Conservation (phyloP, 2,113 vertebrate genomes). For the Sisor rabdophorus region DNA sequence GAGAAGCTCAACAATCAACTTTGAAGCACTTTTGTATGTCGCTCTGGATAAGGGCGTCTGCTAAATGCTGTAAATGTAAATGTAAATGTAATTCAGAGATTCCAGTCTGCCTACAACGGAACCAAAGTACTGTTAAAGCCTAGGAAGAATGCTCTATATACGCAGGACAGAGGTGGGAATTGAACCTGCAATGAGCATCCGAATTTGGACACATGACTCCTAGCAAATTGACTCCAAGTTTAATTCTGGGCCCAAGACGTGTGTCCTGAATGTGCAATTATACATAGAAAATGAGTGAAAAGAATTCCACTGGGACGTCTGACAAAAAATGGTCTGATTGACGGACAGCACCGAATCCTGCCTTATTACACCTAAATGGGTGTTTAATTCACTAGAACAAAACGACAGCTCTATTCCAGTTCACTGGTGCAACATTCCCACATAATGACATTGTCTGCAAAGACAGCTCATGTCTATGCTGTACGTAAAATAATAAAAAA, state of each 20-base stretch:
- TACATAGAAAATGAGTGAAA: neutral
- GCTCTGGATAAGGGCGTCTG: no score
- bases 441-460: slow-evolving; percentile 17
- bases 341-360: slow-evolving; percentile 25
- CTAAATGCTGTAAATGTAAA: no score
- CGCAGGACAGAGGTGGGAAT: no score
- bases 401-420: slow-evolving; percentile 27
- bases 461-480: slow-evolving; percentile 6
- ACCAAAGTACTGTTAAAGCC: no score
- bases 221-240: neutral
- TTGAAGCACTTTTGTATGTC: no score
- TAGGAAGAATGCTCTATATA: no score
- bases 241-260: neutral
- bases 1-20: no score
- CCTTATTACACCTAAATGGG: slow-evolving; percentile 24
- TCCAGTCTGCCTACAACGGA: no score
- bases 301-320: neutral
- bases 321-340: neutral
- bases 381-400: slow-evolving; percentile 26
- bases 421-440: slow-evolving; percentile 19
- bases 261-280: neutral
- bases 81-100: no score
- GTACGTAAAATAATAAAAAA: neutral
- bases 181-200: neutral
- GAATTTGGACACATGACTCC: neutral